These are phyloP conservation scores for Drosophila melanosoma DNA, from an alignment of 2,888 invertebrate species.

Conservation along the genomic window DNA sequence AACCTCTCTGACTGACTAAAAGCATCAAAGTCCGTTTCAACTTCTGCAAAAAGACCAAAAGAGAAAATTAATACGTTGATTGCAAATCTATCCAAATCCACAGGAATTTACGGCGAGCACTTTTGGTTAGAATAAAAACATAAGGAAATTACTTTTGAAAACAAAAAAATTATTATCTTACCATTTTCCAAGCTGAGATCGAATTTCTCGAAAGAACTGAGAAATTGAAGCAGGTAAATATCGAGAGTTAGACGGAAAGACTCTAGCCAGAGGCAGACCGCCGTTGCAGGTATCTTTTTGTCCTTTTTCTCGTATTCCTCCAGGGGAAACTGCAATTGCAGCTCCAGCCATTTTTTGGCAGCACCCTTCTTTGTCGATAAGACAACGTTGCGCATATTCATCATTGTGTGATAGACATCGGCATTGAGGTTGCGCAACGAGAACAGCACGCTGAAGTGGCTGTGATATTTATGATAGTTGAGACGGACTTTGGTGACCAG, in stretches of 20 bases:
- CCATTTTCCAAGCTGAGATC: conserved; percentile 43
- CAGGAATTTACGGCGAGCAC: no score
- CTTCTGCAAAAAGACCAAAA: conserved; percentile 17
- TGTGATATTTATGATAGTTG: conserved; percentile 60
- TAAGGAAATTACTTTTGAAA: not conserved
- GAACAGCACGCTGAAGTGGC: conserved; percentile 54
- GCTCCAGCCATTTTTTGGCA: conserved; percentile 78
- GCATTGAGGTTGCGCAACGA: conserved; percentile 64
- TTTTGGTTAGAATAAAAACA: no score
- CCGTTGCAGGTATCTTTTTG: conserved; percentile 51
- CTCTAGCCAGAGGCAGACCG: conserved; percentile 79
- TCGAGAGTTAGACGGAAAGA: conserved; percentile 69
- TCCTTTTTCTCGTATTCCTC: conserved; percentile 2
- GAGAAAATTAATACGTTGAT: not conserved
- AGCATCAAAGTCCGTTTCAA: conserved; percentile 49
- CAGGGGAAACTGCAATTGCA: conserved; percentile 74
- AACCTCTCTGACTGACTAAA: conserved; percentile 42
- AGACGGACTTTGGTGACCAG: conserved; percentile 56
- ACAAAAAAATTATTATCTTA: conserved; percentile 11
- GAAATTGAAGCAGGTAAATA: conserved; percentile 75
- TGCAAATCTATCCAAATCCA: not conserved
- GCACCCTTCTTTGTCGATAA: conserved; percentile 55
- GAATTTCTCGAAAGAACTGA: conserved; percentile 63
- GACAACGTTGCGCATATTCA: conserved; percentile 60
- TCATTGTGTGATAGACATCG: conserved; percentile 66